Evolutionary conservation across 1,140 invertebrate genomes (phyloP), one percentile per base, ranked within the genome.

Genomic region (Drosophila pruinosa): DNA sequence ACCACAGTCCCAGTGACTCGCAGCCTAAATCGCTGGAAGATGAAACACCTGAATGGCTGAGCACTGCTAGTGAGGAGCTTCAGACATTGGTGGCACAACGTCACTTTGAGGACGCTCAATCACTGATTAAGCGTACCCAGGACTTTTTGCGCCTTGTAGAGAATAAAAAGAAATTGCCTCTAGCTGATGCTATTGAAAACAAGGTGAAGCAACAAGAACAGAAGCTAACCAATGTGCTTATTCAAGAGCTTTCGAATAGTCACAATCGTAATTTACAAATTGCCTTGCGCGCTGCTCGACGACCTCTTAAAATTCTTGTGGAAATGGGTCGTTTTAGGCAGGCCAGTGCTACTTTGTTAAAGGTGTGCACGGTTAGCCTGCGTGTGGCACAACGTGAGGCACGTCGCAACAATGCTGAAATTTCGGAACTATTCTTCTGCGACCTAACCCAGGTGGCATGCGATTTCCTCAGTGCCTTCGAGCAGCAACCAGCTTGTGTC

Each of bases 51-150:
- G 97, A 98, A 75, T 99, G 98, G 98, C 91, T 99, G 22, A 86
- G 95, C 56, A 98, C 99, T 92, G 94, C 98, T 0, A 95, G 97
- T 14, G 98, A 99, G 91, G 98, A 99, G 92, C 92, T 99, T 17
- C 98, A 99, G 92, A 98, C 99, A 12, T 95, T 95, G 67, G 97
- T 99, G 75, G 98, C 98, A n/a, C 97, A 99, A 91, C 94, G 98
- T 77, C 97, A 99, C 90, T 99, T 99, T 91, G 97, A 99, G 91
- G 96, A 98, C 89, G 98, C 98, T 12, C 96, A 98, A 63, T 94
- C 94, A 64, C 92, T 99, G 5, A 94, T 99, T 52, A 94, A 97
- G 72, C 96, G 95, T 92, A 95, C 94, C 0, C 93, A 93, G 72
- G 92, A 93, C 2, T 96, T 93, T 74, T 82, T 94, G 19, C 85